These are phyloP conservation scores for Drosophila pachea DNA, from an alignment of 1,140 invertebrate genomes.

Conservation along the genomic window DNA sequence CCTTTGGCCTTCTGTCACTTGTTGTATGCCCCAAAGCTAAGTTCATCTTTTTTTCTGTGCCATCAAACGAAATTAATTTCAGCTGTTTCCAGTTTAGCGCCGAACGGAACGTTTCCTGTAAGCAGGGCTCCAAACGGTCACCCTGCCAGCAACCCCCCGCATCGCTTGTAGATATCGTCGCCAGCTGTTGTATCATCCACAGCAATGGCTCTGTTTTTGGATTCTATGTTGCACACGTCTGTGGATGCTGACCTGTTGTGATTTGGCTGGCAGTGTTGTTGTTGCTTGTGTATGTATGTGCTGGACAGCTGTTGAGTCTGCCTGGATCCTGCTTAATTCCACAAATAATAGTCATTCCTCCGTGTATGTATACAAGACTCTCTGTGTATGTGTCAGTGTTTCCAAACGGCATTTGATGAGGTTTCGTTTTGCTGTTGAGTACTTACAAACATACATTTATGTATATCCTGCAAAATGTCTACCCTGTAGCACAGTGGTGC, in stretches of 20 bases:
- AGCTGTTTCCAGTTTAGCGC: slow-evolving; percentile 35
- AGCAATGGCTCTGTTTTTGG: slow-evolving; percentile 46
- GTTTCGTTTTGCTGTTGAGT: slow-evolving; percentile 44
- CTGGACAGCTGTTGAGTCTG: slow-evolving; percentile 66
- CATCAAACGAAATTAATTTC: slow-evolving; percentile 36
- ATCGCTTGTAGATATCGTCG: slow-evolving; percentile 23
- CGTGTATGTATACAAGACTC: slow-evolving; percentile 7
- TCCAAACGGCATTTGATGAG: slow-evolving; percentile 60
- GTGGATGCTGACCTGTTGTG: slow-evolving; percentile 55
- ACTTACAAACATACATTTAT: background rate
- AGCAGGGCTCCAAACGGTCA: slow-evolving; percentile 16
- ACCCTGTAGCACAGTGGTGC: slow-evolving; percentile 43
- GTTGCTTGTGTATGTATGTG: slow-evolving; percentile 18
- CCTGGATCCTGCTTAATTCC: slow-evolving; percentile 59
- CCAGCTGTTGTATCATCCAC: slow-evolving; percentile 64
- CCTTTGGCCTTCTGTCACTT: slow-evolving; percentile 44
- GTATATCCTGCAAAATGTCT: slow-evolving; percentile 63
- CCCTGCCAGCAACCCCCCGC: background rate
- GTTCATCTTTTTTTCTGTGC: slow-evolving; percentile 12
- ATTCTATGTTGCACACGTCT: slow-evolving; percentile 41
- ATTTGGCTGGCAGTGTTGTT: slow-evolving; percentile 22
- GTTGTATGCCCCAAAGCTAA: slow-evolving; percentile 37
- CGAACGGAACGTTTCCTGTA: slow-evolving; percentile 19
- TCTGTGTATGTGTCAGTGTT: slow-evolving; percentile 26
- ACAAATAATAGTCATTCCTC: slow-evolving; percentile 6